Percentiles rank a stretch among this genome's conserved stretches.
phyloP scores from a whole-genome alignment of 2,888 invertebrate genomes.

The Colostygia pectinataria region DNA sequence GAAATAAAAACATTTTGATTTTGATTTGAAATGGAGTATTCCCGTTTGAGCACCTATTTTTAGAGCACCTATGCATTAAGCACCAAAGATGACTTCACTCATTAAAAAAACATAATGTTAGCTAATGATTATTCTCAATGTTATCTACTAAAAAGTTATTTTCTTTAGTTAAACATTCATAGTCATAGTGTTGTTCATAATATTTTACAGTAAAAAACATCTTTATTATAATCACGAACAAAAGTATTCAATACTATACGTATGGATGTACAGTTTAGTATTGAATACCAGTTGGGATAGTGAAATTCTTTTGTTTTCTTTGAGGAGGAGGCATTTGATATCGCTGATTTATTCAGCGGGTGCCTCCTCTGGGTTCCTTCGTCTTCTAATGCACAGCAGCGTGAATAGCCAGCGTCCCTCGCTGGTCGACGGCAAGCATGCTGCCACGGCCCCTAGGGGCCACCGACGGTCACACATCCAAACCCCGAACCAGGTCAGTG shows the following conservation, averaged over 20 bases:
- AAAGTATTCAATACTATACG: slow-evolving; percentile 15
- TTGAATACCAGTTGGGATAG: slow-evolving; percentile 16
- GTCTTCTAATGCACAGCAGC: slow-evolving; percentile 30
- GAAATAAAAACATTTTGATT: too few species aligned
- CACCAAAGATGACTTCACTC: too few species aligned
- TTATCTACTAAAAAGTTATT: too few species aligned
- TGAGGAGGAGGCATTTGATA: slow-evolving; percentile 17
- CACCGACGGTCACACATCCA: slow-evolving; percentile 25
- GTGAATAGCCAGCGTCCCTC: slow-evolving; percentile 23
- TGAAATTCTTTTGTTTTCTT: background rate
- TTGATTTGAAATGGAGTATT: too few species aligned
- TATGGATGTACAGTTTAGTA: slow-evolving; percentile 8
- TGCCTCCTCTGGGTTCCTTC: slow-evolving; percentile 33
- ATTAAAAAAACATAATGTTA: too few species aligned
- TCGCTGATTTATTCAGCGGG: slow-evolving; percentile 29
- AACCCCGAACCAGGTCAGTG: slow-evolving; percentile 20
- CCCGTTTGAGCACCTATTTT: too few species aligned
- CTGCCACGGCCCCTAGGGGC: slow-evolving; percentile 31
- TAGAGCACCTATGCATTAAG: too few species aligned
- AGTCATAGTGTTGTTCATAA: too few species aligned
- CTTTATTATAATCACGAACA: background rate
- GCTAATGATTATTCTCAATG: too few species aligned
- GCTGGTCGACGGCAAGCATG: slow-evolving; percentile 26
- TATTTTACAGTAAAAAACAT: too few species aligned
- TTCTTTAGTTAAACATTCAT: too few species aligned